Evolutionary conservation across 2,888 invertebrate genomes (phyloP), one percentile per base, ranked within the genome.

Genomic region (Lochmaea crataegi): DNA sequence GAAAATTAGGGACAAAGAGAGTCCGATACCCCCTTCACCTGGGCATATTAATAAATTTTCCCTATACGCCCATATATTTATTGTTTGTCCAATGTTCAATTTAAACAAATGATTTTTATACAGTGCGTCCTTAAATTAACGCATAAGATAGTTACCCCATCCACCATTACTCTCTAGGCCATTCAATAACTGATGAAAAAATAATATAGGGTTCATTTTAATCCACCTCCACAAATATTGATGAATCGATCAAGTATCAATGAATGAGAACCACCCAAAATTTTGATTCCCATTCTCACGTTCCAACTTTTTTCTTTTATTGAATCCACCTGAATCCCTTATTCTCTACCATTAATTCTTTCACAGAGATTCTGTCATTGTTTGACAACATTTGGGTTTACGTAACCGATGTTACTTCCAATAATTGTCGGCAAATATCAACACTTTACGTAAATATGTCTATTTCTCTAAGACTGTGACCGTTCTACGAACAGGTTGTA

Each of bases 351-450:
- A 58, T 75, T 64, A 56, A 61, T 69, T 64, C 45, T 60, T 67
- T 69, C 63, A 64, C 72, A 64, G 69, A 66, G 58, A 65, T 69
- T 53, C 58, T 61, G 22, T 48, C 74, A 75, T 74, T 76, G 74
- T 77, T 75, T 76, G 77, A 72, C 76, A 76, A 73, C 74, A 72
- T 76, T 75, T 68, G 71, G 75, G 73, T 71, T 77, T 77, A 75
- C 76, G 74, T 69, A 79, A 75, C 74, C 74, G 57, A 73, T 69
- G 71, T 71, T 66, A 56, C 69, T 68, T 60, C 69, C 68, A 73
- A 73, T 75, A 76, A 79, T 79, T 74, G 79, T 76, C 75, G 76
- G 78, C 74, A 75, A 78, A 77, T 74, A 79, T 79, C 76, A 74
- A 76, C 77, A 77, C 73, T 76, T 70, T 68, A 18, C 51, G 66